Base-by-base conservation (phyloP, 2,888 invertebrate species). In the Nomada ruficornis region DNA sequence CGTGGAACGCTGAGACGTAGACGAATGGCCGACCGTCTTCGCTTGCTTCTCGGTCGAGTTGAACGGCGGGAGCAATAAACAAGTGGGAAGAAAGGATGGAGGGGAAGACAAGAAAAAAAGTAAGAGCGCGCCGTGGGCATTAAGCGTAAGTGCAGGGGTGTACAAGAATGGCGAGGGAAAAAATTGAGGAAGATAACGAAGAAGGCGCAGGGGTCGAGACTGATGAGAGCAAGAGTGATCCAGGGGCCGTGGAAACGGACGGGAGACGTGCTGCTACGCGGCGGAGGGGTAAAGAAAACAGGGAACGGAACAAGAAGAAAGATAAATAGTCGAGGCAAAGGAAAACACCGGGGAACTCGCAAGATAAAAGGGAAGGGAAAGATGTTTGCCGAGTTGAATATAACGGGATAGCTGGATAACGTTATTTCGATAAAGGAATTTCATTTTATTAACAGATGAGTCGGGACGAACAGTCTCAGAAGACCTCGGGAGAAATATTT, bases 11-110 rank as follows among this genome's bases (percentile, higher is more conserved):
- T 13, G 23, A 52, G 80, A 84, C 84, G 81, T 78, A 81, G 84
- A 84, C 81, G 83, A 83, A 84, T 84, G 81, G 69, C 36, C 68
- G 52, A 67, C 75, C 36, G 65, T 55, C 72, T 72, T 80, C 26
- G 57, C 63, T 20, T 42, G 50, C 36, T 60, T 42, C 50, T 11
- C 60, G 54, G 36, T 20, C 47, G 59, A 55, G 71, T 67, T 69
- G 55, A 71, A 78, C 75, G 67, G 36, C 60, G 77, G 23, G 67
- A 9, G 68, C 68, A 64, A 79, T 80, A 69, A 80, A 80, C 80
- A 77, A 62, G 57, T 13, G 55, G 57, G 42, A 36, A 13, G 5
- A 20, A 42, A 23, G 15, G 3, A 20, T 11, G 15, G 13, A 20
- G 20, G 50, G 52, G 68, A 42, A 42, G 54, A 23, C 29, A 50